Evolutionary conservation across 2,113 vertebrate genomes (phyloP), one percentile per base, ranked within the genome.

Genomic region (Alces alces): DNA sequence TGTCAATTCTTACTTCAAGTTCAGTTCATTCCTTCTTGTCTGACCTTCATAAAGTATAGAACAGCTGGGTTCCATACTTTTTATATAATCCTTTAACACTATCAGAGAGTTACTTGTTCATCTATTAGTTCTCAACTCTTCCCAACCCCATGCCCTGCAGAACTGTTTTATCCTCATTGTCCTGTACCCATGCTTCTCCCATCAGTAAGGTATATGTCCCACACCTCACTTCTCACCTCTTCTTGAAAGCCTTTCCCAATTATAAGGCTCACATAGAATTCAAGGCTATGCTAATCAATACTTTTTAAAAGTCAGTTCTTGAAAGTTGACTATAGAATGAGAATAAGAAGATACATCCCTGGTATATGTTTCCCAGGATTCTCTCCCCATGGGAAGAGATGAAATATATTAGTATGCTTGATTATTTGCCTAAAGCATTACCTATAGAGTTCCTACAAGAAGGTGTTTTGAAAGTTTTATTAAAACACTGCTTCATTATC

Each of bases 1-100:
- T 97, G 97, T 97, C 95, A 93, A 95, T 97, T 97, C 96, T 97
- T 93, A 36, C 64, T 96, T 93, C 78, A 83, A 94, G 43, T 91
- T 92, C 61, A 87, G 39, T 91, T 66, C 66, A 27, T 95, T 86
- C 66, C 89, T 92, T 93, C 45, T 92, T 96, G 61, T 80, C 93
- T 89, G 45, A 57, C 64, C 95, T 92, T 93, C 73, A 57, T 86
- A 91, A 96, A 95, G 33, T 85, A 83, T 52, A 80, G 57, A 86
- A 88, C 93, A 97, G 79, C 94, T 97, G 97, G 91, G 55, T 47
- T 96, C 91, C 61, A 89, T 73, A 88, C 91, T 96, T 89, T 79
- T 79, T 93, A 57, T 66, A 55, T 61, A 94, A 95, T 79, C n/a
- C 76, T 90, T 58, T 8, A 60, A 82, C 50, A 83, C 52, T 66